phyloP scores from a whole-genome alignment of 2,888 invertebrate species.

The Noctua fimbriata region DNA sequence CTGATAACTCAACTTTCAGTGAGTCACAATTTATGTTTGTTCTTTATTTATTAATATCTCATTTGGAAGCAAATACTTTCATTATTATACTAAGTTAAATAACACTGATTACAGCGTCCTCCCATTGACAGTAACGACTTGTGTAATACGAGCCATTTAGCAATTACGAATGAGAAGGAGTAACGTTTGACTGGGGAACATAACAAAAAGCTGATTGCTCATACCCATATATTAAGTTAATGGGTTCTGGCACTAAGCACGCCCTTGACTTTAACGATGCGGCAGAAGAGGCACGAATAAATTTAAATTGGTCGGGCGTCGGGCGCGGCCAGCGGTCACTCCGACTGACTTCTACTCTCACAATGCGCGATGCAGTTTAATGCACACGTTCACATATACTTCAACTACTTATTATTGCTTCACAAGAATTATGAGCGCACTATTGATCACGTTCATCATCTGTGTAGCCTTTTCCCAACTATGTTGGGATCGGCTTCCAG shows the following conservation, averaged over 20 bases:
- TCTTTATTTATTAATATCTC: conserved; percentile 43
- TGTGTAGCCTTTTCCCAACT: no score
- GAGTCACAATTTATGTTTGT: conserved; percentile 26
- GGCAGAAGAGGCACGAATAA: conserved; percentile 81
- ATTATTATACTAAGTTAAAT: conserved; percentile 61
- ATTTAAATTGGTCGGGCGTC: conserved; percentile 81
- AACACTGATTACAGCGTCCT: conserved; percentile 66
- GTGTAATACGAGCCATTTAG: conserved; percentile 79
- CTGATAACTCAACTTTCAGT: conserved; percentile 10
- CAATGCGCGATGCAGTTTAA: conserved; percentile 62
- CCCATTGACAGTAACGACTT: conserved; percentile 74
- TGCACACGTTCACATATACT: conserved; percentile 49
- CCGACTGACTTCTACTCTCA: conserved; percentile 54
- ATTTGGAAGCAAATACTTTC: conserved; percentile 39
- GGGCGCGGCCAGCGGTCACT: conserved; percentile 57
- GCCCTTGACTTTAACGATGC: conserved; percentile 85
- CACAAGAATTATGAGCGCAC: conserved; percentile 35
- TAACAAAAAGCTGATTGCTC: conserved; percentile 83
- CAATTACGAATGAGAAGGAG: conserved; percentile 77
- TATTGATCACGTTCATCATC: conserved; percentile 2
- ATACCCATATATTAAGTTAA: conserved; percentile 85
- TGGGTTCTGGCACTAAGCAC: conserved; percentile 81
- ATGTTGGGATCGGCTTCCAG: no score
- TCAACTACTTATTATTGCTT: conserved; percentile 54
- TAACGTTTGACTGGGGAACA: conserved; percentile 74